Base-by-base conservation (phyloP, 2,113 vertebrate species). In the Tenrec ecaudatus region DNA sequence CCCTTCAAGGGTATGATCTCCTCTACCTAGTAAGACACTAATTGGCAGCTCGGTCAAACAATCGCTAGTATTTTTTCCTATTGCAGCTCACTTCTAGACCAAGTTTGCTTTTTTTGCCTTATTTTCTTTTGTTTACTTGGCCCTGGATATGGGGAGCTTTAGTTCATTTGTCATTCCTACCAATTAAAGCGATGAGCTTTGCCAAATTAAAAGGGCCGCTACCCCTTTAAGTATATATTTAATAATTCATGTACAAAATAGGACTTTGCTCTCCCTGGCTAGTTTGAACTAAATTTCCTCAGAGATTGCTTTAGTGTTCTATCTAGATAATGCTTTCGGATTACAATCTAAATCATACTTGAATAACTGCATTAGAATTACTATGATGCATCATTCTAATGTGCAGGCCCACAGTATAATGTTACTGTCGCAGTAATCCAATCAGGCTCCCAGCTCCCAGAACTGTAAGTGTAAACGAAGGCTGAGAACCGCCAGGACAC, bases 201-300 rank as follows among this genome's bases (percentile, higher is more conserved):
- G 9, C 47, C 23, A 96, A 96, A 97, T 96, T 95, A 79, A 88
- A 96, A 95, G 76, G 60, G 38, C 10, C 2, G 82, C 81, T 94
- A 11, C 9, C 83, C 88, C 81, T 97, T 97, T 97, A 93, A 96
- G 88, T 93, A 0, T 0, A 2, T 95, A 58, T 79, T 97, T 95
- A 97, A 97, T 97, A 97, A 97, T 96, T 95, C 64, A 97, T 95
- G 22, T 2, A 91, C 1, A 0, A 93, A 97, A 96, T 88, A 38
- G 15, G 79, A 92, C 58, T 83, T 80, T 27, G 31, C 89, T 57
- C 90, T 91, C 31, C 27, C 83, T 86, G 0, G 29, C 90, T 81
- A 81, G 38, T 97, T 95, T 93, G 82, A 95, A 90, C 76, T 92
- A 92, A 77, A 69, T 57, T 91, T 75, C n/a, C 94, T 95, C 79